phyloP scores from a whole-genome alignment of 2,888 invertebrate species.

The Ptychoptera albimana region DNA sequence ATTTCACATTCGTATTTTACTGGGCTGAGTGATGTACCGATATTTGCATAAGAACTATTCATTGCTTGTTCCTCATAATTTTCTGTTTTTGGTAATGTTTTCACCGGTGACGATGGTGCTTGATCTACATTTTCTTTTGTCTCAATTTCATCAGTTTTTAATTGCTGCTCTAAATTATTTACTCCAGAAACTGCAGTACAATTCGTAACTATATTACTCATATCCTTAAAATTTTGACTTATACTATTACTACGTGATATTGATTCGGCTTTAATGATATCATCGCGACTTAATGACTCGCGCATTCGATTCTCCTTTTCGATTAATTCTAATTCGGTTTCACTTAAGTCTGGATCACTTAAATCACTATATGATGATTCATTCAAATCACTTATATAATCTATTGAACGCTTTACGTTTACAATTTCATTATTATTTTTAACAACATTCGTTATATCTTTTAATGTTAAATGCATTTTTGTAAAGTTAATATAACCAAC shows the following conservation, averaged over 20 bases:
- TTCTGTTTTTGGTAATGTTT: constrained; percentile 29
- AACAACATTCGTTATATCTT: constrained; percentile 29
- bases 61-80: constrained; percentile 27
- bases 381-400: constrained; percentile 43
- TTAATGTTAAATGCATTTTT: constrained; percentile 61
- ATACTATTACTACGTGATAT: constrained; percentile 23
- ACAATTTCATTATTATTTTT: constrained; percentile 18
- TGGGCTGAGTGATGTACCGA: constrained; percentile 23
- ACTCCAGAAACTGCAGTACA: no score
- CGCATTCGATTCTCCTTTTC: constrained; percentile 33
- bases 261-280: constrained; percentile 16
- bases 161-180: no score
- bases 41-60: neutral
- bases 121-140: constrained; percentile 7
- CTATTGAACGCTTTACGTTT: constrained; percentile 40
- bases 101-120: constrained; percentile 25
- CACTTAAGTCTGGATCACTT: constrained; percentile 46
- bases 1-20: constrained; percentile 38
- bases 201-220: neutral
- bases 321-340: constrained; percentile 42
- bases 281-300: constrained; percentile 29
- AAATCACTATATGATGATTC: constrained; percentile 47
- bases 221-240: neutral
- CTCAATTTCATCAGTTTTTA: no score
- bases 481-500: constrained; percentile 86